phyloP scores from a whole-genome alignment of 2,113 vertebrate species.

The Enhydra lutris region DNA sequence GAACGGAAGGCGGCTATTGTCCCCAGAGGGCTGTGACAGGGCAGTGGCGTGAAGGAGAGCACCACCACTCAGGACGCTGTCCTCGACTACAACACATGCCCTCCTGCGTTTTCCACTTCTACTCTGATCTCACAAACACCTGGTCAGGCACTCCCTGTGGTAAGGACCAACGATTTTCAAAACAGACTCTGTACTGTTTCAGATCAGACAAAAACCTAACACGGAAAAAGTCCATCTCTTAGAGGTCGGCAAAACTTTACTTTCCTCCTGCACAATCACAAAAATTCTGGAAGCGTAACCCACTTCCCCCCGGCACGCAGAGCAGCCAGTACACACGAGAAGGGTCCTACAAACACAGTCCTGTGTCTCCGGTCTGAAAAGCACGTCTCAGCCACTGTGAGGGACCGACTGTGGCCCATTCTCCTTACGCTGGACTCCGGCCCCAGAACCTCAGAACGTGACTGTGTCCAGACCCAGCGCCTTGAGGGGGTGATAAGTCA shows the following conservation, averaged over 20 bases:
- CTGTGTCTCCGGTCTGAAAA: rapidly evolving
- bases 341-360: rapidly evolving
- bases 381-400: rapidly evolving
- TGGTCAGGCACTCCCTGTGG: neutral
- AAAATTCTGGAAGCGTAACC: neutral
- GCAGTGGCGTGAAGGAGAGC: neutral
- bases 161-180: neutral
- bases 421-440: rapidly evolving
- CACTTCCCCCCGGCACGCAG: neutral
- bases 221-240: neutral
- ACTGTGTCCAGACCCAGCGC: rapidly evolving
- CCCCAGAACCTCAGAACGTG: rapidly evolving
- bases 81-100: neutral
- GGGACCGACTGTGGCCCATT: neutral
- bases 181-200: rapidly evolving
- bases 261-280: neutral
- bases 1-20: rapidly evolving
- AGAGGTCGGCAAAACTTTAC: neutral
- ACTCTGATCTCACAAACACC: neutral
- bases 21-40: no score
- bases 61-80: neutral
- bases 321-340: neutral
- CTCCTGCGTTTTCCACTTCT: neutral
- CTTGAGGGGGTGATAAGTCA: neutral
- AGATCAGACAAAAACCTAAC: neutral